Percentiles rank a stretch among this genome's conserved stretches.
Conservation (phyloP, 2,888 invertebrate genomes). For the Plebejus argus region DNA sequence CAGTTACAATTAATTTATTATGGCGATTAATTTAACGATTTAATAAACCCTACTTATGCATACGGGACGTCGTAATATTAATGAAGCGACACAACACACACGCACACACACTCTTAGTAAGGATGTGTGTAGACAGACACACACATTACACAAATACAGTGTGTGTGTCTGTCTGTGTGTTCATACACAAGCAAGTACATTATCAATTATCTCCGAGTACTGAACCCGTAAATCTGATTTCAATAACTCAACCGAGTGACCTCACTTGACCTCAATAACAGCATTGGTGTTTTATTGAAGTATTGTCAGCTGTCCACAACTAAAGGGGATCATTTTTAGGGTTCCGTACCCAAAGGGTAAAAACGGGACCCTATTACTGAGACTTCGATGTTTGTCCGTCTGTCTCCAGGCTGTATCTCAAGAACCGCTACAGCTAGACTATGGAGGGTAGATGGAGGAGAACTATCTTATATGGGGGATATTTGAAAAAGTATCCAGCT, state of each 20-base stretch:
- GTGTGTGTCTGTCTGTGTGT: neutral
- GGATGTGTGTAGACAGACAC: neutral
- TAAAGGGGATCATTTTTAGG: neutral
- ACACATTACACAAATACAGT: neutral
- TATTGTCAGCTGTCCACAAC: constrained; percentile 22
- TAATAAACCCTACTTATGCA: constrained; percentile 17
- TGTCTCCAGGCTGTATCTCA: too few relatives aligned
- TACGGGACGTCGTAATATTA: neutral
- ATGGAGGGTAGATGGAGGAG: too few relatives aligned
- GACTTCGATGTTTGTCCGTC: too few relatives aligned
- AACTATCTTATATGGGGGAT: too few relatives aligned
- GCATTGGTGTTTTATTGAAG: constrained; percentile 31
- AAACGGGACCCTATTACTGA: too few relatives aligned
- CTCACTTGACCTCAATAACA: constrained; percentile 38
- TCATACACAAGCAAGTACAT: neutral
- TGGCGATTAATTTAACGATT: constrained; percentile 7
- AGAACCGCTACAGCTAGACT: too few relatives aligned
- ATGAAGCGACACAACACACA: neutral
- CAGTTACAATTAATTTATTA: constrained; percentile 14
- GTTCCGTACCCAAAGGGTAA: too few relatives aligned
- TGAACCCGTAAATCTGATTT: constrained; percentile 37
- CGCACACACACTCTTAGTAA: neutral
- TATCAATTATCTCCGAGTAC: constrained; percentile 34
- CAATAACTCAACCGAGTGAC: constrained; percentile 35
- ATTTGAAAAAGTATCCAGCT: too few relatives aligned